phyloP scores from a whole-genome alignment of 2,888 invertebrate species.

The Quadroppia sp. region DNA sequence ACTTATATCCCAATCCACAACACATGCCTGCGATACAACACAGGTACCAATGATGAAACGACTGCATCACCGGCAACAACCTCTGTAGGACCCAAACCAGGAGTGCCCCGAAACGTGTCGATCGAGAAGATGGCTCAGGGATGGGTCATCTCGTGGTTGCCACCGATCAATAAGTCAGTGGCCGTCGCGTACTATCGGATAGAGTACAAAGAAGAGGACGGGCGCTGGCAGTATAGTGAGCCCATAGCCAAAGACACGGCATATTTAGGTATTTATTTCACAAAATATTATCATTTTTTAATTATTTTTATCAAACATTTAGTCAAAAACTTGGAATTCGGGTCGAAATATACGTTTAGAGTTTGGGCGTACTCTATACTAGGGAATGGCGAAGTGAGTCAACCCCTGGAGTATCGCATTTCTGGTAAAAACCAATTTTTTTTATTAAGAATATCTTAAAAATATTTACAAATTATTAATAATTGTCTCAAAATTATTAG shows the following conservation, averaged over 20 bases:
- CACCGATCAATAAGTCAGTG: conserved; percentile 67
- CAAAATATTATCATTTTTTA: not conserved
- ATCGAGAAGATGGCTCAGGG: conserved; percentile 84
- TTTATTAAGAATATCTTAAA: not conserved
- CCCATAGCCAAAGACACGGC: conserved; percentile 67
- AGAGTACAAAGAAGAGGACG: conserved; percentile 68
- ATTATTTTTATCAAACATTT: not conserved
- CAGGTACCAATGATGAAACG: conserved; percentile 45
- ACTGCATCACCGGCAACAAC: conserved; percentile 39
- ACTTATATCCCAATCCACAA: not conserved
- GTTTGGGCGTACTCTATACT: conserved; percentile 81
- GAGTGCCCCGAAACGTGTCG: conserved; percentile 82
- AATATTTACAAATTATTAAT: not conserved
- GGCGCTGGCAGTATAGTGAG: conserved; percentile 46
- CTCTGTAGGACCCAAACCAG: conserved; percentile 77
- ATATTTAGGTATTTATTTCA: conserved; percentile 65
- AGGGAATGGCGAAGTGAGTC: conserved; percentile 74
- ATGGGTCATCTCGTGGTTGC: conserved; percentile 82
- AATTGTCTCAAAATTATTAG: not conserved
- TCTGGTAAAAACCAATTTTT: conserved; percentile 55
- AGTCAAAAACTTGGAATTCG: conserved; percentile 48
- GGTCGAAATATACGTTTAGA: conserved; percentile 60
- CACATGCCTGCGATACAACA: not conserved
- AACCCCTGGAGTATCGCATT: conserved; percentile 80
- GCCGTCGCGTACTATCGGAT: conserved; percentile 79